phyloP scores from a whole-genome alignment of 2,113 vertebrate genomes.

The Irena cyanogastra region DNA sequence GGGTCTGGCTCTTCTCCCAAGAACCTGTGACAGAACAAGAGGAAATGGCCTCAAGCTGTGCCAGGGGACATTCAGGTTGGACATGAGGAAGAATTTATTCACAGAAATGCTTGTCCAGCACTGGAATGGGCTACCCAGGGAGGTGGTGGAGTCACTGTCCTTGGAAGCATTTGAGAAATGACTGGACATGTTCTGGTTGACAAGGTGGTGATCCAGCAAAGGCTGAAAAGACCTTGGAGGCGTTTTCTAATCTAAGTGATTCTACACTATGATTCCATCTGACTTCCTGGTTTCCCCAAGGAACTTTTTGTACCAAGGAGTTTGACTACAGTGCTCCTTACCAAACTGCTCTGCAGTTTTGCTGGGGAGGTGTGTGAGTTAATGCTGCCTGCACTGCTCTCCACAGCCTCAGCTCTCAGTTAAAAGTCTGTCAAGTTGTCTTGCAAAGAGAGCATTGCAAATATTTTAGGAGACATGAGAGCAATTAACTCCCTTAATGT shows the following conservation, averaged over 20 bases:
- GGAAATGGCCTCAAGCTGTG: too few species aligned
- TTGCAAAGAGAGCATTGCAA: neutral
- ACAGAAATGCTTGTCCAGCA: neutral
- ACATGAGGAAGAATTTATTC: neutral
- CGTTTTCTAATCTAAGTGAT: neutral
- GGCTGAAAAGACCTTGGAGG: neutral
- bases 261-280: neutral
- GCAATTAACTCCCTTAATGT: neutral
- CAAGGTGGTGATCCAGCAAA: accelerated
- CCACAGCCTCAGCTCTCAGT: neutral
- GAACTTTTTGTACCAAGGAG: neutral
- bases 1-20: accelerated
- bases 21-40: neutral
- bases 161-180: accelerated
- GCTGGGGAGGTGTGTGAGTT: accelerated
- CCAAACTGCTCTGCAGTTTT: neutral
- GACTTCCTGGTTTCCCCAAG: neutral
- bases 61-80: neutral
- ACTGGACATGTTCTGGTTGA: neutral
- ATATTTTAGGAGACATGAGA: neutral
- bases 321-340: neutral
- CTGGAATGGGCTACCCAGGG: neutral
- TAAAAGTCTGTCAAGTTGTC: neutral
- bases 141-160: neutral
- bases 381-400: neutral